Evolutionary conservation across 1,140 invertebrate species (phyloP), one percentile per base, ranked within the genome.

Genomic region (Drosophila erecta): DNA sequence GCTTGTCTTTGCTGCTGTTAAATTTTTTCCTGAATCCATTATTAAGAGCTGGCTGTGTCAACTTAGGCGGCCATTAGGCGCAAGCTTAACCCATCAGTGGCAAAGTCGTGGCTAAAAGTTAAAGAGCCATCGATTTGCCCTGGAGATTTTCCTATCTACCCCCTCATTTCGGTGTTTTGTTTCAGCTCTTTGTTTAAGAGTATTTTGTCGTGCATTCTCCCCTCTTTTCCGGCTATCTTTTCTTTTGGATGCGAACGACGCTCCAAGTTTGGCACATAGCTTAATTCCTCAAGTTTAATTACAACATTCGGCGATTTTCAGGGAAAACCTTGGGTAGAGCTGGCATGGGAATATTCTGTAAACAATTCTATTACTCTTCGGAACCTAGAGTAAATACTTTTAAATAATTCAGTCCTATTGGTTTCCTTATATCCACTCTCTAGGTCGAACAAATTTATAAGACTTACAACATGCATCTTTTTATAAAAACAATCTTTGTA

Each of bases 11-110:
- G 38, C 37, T 33, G 14, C 35, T 37, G 30, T 35, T 55, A 54
- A 10, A 35, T 50, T 67, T 75, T 56, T 49, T 66, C 53, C 46
- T 58, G 58, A 65, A 59, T 50, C 59, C 59, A 59, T 55, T 74
- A 54, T 66, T 70, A 50, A 38, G 60, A 47, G 38, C 66, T 59
- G 64, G 49, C 62, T 76, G 57, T 84, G 84, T 89, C 84, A 87
- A 89, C 84, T 89, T 71, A 78, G 79, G 58, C 61, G 79, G 61
- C 70, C 81, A 83, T 87, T 86, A 86, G 77, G 79, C 84, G 59
- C 74, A 64, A 76, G 83, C 84, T 86, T 87, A 87, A 79, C 79
- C 83, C 83, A 86, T 86, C 83, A 89, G 66, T 86, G 83, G 77
- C 84, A 60, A 65, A 79, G 61, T 69, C 61, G 59, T 51, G 60